Evolutionary conservation across 2,888 invertebrate species (phyloP).

Genomic region (Neoscelio sp.): DNA sequence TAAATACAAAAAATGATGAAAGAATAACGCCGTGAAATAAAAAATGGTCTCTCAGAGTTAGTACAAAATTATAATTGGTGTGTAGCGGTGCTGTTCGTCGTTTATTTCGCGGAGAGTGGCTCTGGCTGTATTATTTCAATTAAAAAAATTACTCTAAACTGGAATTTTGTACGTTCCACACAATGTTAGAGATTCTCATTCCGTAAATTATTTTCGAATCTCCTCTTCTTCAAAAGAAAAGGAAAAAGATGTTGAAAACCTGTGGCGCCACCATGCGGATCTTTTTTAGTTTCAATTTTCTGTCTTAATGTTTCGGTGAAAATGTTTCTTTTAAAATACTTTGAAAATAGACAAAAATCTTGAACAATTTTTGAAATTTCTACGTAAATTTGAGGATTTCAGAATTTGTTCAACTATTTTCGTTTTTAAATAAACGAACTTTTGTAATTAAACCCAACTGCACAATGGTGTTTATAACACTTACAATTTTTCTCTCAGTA

Average conservation of each 20-base stretch:
- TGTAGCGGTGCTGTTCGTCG: constrained; percentile 37
- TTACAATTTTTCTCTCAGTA: too few species aligned
- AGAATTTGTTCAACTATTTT: too few species aligned
- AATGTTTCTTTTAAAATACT: too few species aligned
- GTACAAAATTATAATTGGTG: constrained; percentile 62
- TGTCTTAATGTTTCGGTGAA: too few species aligned
- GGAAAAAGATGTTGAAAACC: too few species aligned
- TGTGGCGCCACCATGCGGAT: not conserved
- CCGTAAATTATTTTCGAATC: not conserved
- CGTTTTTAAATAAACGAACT: too few species aligned
- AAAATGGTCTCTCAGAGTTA: constrained; percentile 47
- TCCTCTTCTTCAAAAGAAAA: not conserved
- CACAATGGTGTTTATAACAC: too few species aligned
- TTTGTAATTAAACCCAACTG: too few species aligned
- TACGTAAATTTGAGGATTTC: too few species aligned
- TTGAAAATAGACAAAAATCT: not conserved
- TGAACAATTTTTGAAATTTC: too few species aligned
- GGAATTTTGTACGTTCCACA: constrained; percentile 18
- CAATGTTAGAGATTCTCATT: not conserved
- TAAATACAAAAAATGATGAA: too few species aligned
- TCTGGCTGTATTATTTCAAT: not conserved
- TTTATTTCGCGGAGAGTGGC: constrained; percentile 10
- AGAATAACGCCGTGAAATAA: constrained; percentile 15
- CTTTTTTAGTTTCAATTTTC: too few species aligned
- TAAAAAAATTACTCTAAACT: not conserved